Evolutionary conservation across 30 jellyfish, hydroid and myxozoan species (phyloP).

Genomic region (Turritopsis dohrnii): DNA sequence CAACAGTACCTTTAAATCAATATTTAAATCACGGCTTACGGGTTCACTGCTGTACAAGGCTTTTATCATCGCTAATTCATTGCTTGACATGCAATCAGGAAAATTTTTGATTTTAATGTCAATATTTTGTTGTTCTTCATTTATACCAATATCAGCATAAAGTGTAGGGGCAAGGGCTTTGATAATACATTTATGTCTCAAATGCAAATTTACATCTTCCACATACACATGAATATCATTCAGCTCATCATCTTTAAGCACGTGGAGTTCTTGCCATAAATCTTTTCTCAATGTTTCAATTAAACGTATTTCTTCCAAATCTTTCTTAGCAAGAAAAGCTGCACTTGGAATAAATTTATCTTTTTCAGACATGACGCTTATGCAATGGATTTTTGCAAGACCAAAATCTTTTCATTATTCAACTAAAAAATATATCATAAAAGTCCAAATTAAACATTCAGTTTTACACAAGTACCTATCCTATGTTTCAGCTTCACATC

Average conservation of each 20-base stretch:
- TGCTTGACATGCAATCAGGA: background rate
- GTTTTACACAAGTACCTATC: no score
- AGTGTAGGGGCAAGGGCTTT: slow-evolving; percentile 12
- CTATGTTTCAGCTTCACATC: no score
- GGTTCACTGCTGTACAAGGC: background rate
- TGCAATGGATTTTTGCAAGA: no score
- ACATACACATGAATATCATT: slow-evolving; percentile 3
- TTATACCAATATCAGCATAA: background rate
- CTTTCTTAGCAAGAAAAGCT: slow-evolving; percentile 3
- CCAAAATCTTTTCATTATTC: no score
- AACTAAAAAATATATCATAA: no score
- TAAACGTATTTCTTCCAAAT: background rate
- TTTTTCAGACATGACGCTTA: slow-evolving; percentile 1
- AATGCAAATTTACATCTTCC: background rate
- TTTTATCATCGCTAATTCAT: background rate
- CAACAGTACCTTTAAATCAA: background rate
- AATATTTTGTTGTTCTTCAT: background rate
- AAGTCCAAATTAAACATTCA: no score
- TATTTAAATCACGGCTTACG: background rate
- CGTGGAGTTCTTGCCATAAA: slow-evolving; percentile 3
- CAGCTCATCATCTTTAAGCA: background rate
- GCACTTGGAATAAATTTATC: background rate
- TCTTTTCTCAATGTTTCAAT: background rate
- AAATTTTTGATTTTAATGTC: background rate
- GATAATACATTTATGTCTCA: slow-evolving; percentile 17